Conservation (phyloP, 2,797 vertebrate genomes). For the Epinephelus malabaricus region DNA sequence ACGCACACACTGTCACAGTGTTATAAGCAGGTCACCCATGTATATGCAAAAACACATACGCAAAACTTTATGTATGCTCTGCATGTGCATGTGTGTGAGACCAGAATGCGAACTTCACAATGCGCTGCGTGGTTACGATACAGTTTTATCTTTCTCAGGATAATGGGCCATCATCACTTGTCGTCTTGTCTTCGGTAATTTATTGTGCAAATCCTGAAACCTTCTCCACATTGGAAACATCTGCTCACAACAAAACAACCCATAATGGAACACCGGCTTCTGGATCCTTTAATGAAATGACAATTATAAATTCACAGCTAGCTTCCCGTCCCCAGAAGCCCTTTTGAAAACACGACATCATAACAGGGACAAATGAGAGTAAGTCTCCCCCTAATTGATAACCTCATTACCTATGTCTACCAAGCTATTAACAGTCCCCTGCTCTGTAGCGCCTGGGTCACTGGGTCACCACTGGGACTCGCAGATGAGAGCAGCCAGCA, state of each 20-base stretch:
- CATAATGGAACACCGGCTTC: conserved; percentile 37
- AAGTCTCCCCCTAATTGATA: conserved; percentile 73
- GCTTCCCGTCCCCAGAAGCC: conserved; percentile 42
- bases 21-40: conserved; percentile 24
- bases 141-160: conserved; percentile 44
- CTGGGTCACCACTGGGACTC: conserved; percentile 64
- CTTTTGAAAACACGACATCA: conserved; percentile 58
- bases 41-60: conserved; percentile 11
- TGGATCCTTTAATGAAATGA: conserved; percentile 50
- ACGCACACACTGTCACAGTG: not conserved
- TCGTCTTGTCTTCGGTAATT: conserved; percentile 51
- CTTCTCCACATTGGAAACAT: conserved; percentile 53
- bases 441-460: conserved; percentile 57
- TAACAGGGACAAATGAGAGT: conserved; percentile 71
- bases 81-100: conserved; percentile 3
- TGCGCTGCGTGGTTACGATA: conserved; percentile 5
- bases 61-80: not conserved
- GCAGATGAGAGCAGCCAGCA: conserved; percentile 65
- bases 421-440: conserved; percentile 64
- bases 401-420: conserved; percentile 75
- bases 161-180: conserved; percentile 59
- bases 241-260: conserved; percentile 55
- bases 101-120: conserved; percentile 24
- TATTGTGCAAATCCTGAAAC: conserved; percentile 51
- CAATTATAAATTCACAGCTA: conserved; percentile 57